phyloP scores from a whole-genome alignment of 2,113 vertebrate genomes.

The Acrocephalus arundinaceus region DNA sequence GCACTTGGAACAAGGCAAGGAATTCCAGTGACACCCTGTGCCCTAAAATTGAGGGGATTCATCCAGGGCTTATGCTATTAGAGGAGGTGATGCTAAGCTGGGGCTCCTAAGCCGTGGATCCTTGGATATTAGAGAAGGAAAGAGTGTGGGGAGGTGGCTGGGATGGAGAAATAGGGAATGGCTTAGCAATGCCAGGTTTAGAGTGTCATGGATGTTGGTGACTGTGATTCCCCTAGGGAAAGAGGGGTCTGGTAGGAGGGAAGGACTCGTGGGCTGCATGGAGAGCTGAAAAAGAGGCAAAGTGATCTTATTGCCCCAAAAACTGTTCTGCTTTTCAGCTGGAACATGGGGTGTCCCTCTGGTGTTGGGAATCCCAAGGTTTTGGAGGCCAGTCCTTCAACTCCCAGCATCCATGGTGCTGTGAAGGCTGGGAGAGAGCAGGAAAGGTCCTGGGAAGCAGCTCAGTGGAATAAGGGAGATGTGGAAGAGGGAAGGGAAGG shows the following conservation, averaged over 20 bases:
- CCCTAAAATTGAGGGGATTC: not conserved
- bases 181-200: not conserved
- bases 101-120: not conserved
- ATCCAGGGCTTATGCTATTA: not conserved
- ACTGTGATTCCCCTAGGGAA: not conserved
- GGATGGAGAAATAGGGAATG: not conserved
- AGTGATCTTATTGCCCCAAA: not conserved
- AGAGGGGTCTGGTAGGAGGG: not conserved
- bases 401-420: not conserved
- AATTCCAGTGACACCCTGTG: not conserved
- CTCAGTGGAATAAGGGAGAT: fast-evolving
- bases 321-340: not conserved
- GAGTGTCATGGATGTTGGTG: not conserved
- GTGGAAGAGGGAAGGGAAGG: not conserved
- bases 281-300: not conserved
- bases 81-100: not conserved
- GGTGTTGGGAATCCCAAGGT: not conserved
- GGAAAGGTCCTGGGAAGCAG: not conserved
- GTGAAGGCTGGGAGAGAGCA: not conserved
- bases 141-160: not conserved
- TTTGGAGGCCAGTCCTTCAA: not conserved
- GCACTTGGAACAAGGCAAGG: not conserved
- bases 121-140: conserved; percentile 25
- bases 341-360: fast-evolving
- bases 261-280: fast-evolving